A percentile compares a stretch with the other conserved stretches of the same genome.
Conservation (phyloP, 1,140 invertebrate species). For the Macrocentrus cingulum region DNA sequence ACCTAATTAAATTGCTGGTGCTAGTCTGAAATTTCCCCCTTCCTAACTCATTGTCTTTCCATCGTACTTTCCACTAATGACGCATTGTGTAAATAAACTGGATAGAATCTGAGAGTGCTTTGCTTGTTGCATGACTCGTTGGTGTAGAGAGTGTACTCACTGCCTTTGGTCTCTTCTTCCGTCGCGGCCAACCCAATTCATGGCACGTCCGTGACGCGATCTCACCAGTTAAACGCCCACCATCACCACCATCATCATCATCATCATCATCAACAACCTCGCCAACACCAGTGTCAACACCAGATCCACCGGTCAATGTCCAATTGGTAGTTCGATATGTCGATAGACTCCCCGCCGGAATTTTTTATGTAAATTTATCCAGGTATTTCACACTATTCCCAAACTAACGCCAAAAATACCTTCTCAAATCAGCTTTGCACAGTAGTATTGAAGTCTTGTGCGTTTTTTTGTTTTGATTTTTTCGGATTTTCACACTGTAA, state of each 20-base stretch:
- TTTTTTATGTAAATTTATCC: conserved; percentile 12
- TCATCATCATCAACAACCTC: conserved; percentile 35
- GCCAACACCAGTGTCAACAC: conserved; percentile 29
- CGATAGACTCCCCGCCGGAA: background rate
- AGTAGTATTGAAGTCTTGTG: no score
- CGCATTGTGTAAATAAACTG: conserved; percentile 11
- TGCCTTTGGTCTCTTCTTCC: conserved; percentile 58
- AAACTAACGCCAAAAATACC: background rate
- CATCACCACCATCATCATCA: conserved; percentile 35
- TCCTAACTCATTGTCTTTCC: no score
- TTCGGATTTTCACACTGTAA: no score
- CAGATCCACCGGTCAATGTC: conserved; percentile 53
- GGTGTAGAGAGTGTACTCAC: conserved; percentile 60
- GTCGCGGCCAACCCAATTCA: conserved; percentile 54
- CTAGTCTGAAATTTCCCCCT: no score
- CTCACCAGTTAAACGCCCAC: conserved; percentile 51
- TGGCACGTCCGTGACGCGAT: conserved; percentile 52
- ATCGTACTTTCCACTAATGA: conserved; percentile 5
- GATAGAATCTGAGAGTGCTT: conserved; percentile 47
- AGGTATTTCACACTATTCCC: background rate
- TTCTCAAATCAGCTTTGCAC: background rate
- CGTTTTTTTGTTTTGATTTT: no score
- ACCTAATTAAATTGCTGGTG: no score
- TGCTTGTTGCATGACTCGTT: conserved; percentile 57
- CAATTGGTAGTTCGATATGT: conserved; percentile 49